Evolutionary conservation across 2,888 invertebrate genomes (phyloP).

Genomic region (Drosophila rubida): DNA sequence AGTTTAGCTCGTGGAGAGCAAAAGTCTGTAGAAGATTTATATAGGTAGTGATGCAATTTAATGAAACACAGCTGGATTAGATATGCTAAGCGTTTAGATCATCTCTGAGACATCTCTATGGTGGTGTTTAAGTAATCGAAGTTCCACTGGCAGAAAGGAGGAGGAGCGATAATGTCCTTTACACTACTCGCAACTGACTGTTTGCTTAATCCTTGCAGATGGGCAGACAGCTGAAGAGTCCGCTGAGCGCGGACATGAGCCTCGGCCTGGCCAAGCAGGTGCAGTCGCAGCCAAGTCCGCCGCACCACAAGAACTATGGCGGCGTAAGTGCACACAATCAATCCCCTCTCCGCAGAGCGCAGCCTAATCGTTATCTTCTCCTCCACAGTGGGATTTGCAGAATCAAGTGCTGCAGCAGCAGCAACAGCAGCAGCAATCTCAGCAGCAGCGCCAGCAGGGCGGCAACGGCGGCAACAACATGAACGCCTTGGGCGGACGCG

Average conservation of each 20-base stretch:
- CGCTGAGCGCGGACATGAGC: constrained; percentile 84
- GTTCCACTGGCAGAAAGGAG: too few relatives aligned
- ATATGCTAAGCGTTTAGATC: too few relatives aligned
- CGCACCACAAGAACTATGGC: constrained; percentile 85
- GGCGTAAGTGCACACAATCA: constrained; percentile 77
- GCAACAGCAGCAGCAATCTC: constrained; percentile 76
- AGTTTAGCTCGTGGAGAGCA: too few relatives aligned
- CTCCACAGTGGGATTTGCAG: constrained; percentile 83
- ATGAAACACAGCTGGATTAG: too few relatives aligned
- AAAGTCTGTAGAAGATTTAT: too few relatives aligned
- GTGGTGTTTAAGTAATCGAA: too few relatives aligned
- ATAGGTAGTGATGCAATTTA: too few relatives aligned
- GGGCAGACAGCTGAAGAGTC: constrained; percentile 85
- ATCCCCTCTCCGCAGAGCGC: not conserved
- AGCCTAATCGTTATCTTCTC: not conserved
- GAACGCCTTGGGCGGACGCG: constrained; percentile 71
- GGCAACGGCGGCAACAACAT: constrained; percentile 69
- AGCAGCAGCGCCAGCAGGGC: constrained; percentile 80
- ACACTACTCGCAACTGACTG: not conserved
- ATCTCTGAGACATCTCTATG: too few relatives aligned
- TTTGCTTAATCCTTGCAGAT: constrained; percentile 65
- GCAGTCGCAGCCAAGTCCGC: constrained; percentile 85
- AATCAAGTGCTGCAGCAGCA: constrained; percentile 84
- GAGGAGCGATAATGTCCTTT: not conserved
- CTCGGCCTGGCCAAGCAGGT: constrained; percentile 84